These are phyloP conservation scores for Dyspetes luteomarginatus DNA, from an alignment of 2,888 invertebrate species.

Conservation along the genomic window DNA sequence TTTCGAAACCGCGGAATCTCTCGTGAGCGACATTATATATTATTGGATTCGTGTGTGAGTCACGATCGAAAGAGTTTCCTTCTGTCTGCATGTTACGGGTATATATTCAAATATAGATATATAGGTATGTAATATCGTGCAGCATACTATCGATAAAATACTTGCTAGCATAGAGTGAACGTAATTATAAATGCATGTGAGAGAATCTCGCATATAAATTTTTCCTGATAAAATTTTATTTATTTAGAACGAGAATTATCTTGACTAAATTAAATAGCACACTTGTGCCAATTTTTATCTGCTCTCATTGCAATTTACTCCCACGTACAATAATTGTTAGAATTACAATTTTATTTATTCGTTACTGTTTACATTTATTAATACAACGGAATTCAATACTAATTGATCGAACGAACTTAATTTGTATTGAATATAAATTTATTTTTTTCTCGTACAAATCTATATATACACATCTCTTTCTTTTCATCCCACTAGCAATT, in stretches of 20 bases:
- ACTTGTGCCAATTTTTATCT: too few species aligned
- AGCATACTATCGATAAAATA: slow-evolving; percentile 49
- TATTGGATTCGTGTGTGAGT: slow-evolving; percentile 36
- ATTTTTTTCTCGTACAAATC: neutral
- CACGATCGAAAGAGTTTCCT: slow-evolving; percentile 41
- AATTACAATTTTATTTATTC: too few species aligned
- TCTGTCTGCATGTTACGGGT: slow-evolving; percentile 27
- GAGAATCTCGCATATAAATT: slow-evolving; percentile 14
- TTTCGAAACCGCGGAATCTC: slow-evolving; percentile 35
- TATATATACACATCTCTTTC: slow-evolving; percentile 17
- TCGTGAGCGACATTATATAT: slow-evolving; percentile 50
- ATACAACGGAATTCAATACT: too few species aligned
- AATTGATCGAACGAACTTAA: neutral
- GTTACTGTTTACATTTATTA: too few species aligned
- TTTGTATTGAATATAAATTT: slow-evolving; percentile 4
- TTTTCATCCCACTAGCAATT: slow-evolving; percentile 33
- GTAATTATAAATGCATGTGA: slow-evolving; percentile 27
- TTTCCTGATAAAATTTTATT: too few species aligned
- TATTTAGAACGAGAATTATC: too few species aligned
- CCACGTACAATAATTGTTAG: too few species aligned
- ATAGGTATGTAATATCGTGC: neutral
- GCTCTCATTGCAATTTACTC: too few species aligned
- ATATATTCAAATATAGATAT: neutral
- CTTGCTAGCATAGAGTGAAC: slow-evolving; percentile 24
- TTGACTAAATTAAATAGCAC: too few species aligned